Evolutionary conservation across 2,797 vertebrate genomes (phyloP).

Genomic region (Allobates femoralis): DNA sequence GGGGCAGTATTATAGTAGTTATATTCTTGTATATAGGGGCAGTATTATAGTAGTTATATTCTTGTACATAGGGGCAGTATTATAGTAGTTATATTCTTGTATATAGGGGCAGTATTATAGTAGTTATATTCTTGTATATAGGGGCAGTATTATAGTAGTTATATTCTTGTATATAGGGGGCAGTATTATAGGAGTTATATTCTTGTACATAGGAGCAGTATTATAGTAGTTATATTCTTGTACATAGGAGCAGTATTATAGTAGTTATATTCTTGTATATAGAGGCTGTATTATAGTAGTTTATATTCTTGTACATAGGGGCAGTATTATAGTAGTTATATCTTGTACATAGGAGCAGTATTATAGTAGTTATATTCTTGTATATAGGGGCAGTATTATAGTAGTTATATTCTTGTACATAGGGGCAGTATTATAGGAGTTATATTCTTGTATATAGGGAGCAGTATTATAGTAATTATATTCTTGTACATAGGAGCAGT

Average conservation of each 20-base stretch:
- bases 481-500: no score
- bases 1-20: slow-evolving; percentile 3
- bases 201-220: background rate
- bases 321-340: background rate
- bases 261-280: slow-evolving; percentile 1
- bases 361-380: slow-evolving; percentile 3
- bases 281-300: background rate
- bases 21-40: slow-evolving; percentile 7
- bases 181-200: slow-evolving; percentile 11
- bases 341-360: background rate
- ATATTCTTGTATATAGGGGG: slow-evolving; percentile 4
- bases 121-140: slow-evolving; percentile 10
- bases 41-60: slow-evolving; percentile 13
- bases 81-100: slow-evolving; percentile 8
- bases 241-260: slow-evolving; percentile 5
- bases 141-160: slow-evolving; percentile 3
- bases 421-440: no score
- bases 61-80: slow-evolving; percentile 2
- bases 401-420: no score
- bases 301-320: slow-evolving; percentile 22
- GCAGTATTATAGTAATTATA: no score
- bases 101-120: slow-evolving; percentile 1
- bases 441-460: no score
- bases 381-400: background rate
- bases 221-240: slow-evolving; percentile 13